phyloP scores from a whole-genome alignment of 2,888 invertebrate species.

The Eilema depressum region DNA sequence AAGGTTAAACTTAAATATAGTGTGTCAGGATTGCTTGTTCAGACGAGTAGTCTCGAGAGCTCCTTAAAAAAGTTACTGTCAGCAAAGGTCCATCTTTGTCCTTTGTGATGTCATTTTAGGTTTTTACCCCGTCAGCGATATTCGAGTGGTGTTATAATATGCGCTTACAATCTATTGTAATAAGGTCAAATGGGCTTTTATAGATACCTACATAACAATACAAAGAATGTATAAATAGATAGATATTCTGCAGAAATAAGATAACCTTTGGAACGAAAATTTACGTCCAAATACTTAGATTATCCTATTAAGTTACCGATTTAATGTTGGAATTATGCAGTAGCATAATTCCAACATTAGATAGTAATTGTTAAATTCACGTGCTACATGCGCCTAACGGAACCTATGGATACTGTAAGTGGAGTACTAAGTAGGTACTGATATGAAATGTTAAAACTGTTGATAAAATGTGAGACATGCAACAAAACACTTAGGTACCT shows the following conservation, averaged over 20 bases:
- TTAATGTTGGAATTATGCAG: not conserved
- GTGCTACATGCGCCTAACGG: not conserved
- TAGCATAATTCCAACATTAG: not conserved
- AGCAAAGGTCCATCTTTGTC: not conserved
- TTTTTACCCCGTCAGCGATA: not conserved
- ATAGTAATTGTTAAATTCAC: not conserved
- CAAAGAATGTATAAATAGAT: too few relatives aligned
- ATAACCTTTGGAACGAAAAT: not conserved
- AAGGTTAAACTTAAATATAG: not conserved
- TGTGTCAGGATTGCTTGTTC: not conserved
- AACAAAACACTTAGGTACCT: too few relatives aligned
- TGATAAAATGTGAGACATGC: not conserved
- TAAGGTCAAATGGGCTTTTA: not conserved
- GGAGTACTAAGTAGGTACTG: too few relatives aligned
- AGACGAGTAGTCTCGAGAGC: conserved; percentile 1
- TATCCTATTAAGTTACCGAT: not conserved
- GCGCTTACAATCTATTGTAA: too few relatives aligned
- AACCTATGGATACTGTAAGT: not conserved
- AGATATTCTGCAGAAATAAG: too few relatives aligned
- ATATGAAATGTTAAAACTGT: not conserved
- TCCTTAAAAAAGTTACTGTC: not conserved
- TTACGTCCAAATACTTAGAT: too few relatives aligned
- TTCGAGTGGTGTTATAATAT: not conserved
- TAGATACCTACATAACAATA: not conserved
- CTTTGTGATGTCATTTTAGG: not conserved